A percentile compares a stretch with the other conserved stretches of the same genome.
Conservation (phyloP, 2,797 vertebrate species). For the Ceryle rudis region DNA sequence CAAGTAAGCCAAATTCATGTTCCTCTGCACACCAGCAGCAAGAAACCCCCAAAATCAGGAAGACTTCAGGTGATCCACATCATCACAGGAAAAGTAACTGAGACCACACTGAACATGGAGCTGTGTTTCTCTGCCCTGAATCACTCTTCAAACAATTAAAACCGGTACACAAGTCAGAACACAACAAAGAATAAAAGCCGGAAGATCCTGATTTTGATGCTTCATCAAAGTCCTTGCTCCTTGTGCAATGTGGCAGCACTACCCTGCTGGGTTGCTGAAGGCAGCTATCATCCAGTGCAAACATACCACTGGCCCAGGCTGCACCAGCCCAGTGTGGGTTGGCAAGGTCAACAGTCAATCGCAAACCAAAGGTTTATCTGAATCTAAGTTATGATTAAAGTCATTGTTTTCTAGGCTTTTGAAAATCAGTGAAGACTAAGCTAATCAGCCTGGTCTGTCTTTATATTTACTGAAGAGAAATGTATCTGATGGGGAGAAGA, state of each 20-base stretch:
- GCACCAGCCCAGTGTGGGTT: background rate
- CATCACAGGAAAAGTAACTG: background rate
- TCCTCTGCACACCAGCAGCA: background rate
- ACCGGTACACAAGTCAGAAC: background rate
- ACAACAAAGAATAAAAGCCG: constrained; percentile 21
- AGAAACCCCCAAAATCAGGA: background rate
- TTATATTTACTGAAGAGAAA: background rate
- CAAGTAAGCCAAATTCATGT: background rate
- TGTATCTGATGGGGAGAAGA: background rate
- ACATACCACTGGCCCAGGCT: background rate
- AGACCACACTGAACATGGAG: background rate
- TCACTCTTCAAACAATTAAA: constrained; percentile 18
- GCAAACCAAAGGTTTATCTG: background rate
- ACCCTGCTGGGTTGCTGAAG: background rate
- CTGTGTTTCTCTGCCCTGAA: background rate
- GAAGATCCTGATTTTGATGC: background rate
- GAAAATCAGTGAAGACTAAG: background rate
- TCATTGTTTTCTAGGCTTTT: background rate
- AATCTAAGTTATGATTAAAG: background rate
- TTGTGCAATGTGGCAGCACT: background rate
- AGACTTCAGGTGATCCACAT: background rate
- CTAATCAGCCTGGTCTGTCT: background rate
- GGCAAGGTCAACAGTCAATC: background rate
- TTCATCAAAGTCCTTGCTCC: background rate
- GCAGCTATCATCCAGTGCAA: background rate